Evolutionary conservation across 2,888 invertebrate species (phyloP).

Genomic region (Sarcophaga subvicina): DNA sequence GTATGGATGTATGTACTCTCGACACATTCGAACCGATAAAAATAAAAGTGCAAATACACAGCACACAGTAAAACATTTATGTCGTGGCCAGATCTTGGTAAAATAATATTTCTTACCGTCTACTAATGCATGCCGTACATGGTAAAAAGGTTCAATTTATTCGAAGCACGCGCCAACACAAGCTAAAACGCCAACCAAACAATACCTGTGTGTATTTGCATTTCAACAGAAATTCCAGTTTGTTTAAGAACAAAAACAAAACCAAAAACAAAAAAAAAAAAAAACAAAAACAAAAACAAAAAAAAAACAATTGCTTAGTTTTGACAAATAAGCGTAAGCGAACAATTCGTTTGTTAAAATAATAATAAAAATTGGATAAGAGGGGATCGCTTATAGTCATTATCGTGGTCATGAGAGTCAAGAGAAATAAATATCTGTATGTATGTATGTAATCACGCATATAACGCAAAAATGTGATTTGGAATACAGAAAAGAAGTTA

Average conservation of each 20-base stretch:
- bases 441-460: conserved; percentile 75
- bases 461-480: conserved; percentile 71
- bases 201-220: conserved; percentile 2
- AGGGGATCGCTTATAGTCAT: conserved; percentile 18
- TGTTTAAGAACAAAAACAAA: conserved; percentile 6
- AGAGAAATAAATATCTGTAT: conserved; percentile 72
- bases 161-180: conserved; percentile 37
- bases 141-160: conserved; percentile 31
- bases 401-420: conserved; percentile 71
- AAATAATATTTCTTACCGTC: not conserved
- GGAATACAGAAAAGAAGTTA: conserved; percentile 23
- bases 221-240: conserved; percentile 49
- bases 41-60: not conserved
- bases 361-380: not conserved
- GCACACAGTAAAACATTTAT: not conserved
- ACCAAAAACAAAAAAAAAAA: not conserved
- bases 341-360: conserved; percentile 8
- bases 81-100: conserved; percentile 15
- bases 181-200: conserved; percentile 37
- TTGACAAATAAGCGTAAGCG: conserved; percentile 20
- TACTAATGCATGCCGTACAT: not conserved
- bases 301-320: not conserved
- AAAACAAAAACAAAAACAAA: not conserved
- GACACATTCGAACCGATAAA: not conserved
- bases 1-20: conserved; percentile 3